phyloP scores from a whole-genome alignment of 2,113 vertebrate species.

The Sylvilagus bachmani region DNA sequence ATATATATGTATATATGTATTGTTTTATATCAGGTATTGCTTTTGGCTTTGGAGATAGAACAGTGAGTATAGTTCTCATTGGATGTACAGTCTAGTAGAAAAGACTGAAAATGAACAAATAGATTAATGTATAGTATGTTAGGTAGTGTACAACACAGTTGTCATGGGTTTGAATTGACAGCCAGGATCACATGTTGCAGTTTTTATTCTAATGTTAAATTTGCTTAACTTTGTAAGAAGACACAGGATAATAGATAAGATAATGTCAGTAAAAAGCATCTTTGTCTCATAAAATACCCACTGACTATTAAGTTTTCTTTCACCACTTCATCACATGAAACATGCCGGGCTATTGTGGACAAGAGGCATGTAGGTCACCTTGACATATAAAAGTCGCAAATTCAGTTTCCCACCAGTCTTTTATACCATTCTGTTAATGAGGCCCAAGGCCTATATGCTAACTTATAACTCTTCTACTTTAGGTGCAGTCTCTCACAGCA shows the following conservation, averaged over 20 bases:
- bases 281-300: conserved; percentile 26
- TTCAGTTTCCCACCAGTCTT: not conserved
- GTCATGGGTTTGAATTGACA: conserved; percentile 25
- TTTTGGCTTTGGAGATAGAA: conserved; percentile 16
- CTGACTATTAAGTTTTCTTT: conserved; percentile 43
- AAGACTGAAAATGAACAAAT: conserved; percentile 38
- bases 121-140: not conserved
- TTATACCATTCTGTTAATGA: not conserved
- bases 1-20: not conserved
- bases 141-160: not conserved
- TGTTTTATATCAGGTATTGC: not conserved
- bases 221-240: conserved; percentile 24
- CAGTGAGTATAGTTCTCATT: not conserved
- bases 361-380: not conserved
- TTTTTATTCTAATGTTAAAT: conserved; percentile 27
- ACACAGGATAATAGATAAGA: not conserved
- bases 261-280: not conserved
- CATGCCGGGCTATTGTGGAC: not conserved
- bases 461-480: conserved; percentile 15
- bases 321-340: not conserved
- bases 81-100: conserved; percentile 1
- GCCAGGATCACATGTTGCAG: not conserved
- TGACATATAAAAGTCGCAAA: not conserved
- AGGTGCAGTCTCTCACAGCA: not conserved
- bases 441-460: not conserved